Base-by-base conservation (phyloP, 2,113 vertebrate genomes). In the Ochotona curzoniae region DNA sequence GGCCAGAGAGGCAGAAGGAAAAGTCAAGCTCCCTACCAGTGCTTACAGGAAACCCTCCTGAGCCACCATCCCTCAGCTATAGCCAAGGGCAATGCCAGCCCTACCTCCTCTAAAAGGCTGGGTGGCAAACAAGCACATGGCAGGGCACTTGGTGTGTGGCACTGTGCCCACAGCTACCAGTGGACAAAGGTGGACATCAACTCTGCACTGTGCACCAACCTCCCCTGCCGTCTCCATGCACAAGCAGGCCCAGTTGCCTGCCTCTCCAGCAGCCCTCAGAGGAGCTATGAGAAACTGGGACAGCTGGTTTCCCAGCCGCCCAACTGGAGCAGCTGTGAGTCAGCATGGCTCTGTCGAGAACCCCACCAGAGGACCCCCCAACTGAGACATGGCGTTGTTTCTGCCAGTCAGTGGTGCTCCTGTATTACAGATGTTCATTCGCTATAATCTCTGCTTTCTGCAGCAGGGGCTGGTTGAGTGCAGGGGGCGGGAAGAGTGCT, bases 381-480 rank as follows among this genome's bases (percentile, higher is more conserved):
- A 30, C 35, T 8, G 32, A 2, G 0, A 30, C 1, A 20, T 51
- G 70, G 12, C 21, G 32, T 70, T 2, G 15, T 1, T 25, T 35
- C 25, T 2, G n/a, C 74, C 49, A 17, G 54, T 30, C n/a, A 74
- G 30, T 7, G 20, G 47, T 1, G 60, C 61, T 88, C 74, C 82
- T 87, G 32, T 44, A 38, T 47, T 61, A 8, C n/a, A 61, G 74
- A 49, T 75, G 83, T 74, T 75, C 26, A 28, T 38, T 83, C 64
- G 63, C 7, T 64, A 47, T 51, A 71, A 88, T 75, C 78, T 74
- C 32, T 44, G n/a, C 93, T 83, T 87, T 86, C 64, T 90, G 85
- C 90, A 90, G 82, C 63, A 51, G 78, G 64, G 80, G 78, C 66
- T 44, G 71, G 63, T 73, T 64, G 44, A 35, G 82, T 57, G 35